phyloP scores from a whole-genome alignment of 2,797 vertebrate genomes.

The Sebastes hopkinsi region DNA sequence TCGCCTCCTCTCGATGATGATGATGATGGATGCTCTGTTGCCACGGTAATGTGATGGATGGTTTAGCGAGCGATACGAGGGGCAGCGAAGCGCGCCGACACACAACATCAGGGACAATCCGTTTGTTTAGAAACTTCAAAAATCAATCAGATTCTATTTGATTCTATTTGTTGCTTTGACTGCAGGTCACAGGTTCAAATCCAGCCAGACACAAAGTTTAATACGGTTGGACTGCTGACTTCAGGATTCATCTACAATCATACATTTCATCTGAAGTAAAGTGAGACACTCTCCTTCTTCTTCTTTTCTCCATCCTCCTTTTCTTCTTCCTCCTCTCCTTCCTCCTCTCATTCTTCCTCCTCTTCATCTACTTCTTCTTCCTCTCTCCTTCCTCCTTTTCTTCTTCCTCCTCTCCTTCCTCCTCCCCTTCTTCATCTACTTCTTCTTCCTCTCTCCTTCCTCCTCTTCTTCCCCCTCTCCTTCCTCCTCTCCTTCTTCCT shows the following conservation, averaged over 20 bases:
- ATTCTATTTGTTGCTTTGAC: not conserved
- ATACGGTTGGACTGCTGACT: fast-evolving
- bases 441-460: too few relatives aligned
- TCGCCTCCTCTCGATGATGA: constrained; percentile 13
- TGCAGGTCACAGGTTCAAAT: not conserved
- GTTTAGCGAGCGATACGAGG: not conserved
- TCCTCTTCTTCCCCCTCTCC: fast-evolving
- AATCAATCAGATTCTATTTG: not conserved
- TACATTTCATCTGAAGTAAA: not conserved
- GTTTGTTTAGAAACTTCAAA: not conserved
- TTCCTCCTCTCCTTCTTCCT: too few relatives aligned
- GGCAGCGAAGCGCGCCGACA: not conserved
- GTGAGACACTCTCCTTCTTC: too few relatives aligned
- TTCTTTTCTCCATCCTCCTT: too few relatives aligned
- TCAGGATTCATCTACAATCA: not conserved
- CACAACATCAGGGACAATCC: not conserved
- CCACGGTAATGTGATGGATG: constrained; percentile 50
- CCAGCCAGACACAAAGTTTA: not conserved
- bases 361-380: too few relatives aligned
- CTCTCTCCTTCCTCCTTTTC: too few relatives aligned
- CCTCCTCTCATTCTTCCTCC: too few relatives aligned
- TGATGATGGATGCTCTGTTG: constrained; percentile 40
- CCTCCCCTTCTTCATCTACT: too few relatives aligned
- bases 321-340: too few relatives aligned
- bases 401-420: too few relatives aligned